Evolutionary conservation across 2,888 invertebrate genomes (phyloP), one percentile per base, ranked within the genome.

Genomic region (Acrocyrtus sp.): DNA sequence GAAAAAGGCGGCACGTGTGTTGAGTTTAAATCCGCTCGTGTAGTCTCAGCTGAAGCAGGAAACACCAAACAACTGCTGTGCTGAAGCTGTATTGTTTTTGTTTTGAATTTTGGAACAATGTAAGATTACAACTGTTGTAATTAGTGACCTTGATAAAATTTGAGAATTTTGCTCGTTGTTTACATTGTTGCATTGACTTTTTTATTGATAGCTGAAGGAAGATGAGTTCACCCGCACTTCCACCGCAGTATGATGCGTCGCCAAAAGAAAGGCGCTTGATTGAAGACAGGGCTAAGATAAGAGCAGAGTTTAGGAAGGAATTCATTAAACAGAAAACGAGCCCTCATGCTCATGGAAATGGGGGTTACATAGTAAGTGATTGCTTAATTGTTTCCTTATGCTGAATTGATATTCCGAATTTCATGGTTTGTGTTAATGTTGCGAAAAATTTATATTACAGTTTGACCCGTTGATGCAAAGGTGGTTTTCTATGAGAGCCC

Each of bases 381-480:
- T 19, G 19, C 6, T 39, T 22, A n/a, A 8, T 24, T 39, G 4
- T 22, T 29, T 34, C 29, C 12, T 34, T 10, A 22, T 34, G 6
- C 12, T 34, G 34, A 19, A 24, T 48, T 17, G 48, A 48, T 8
- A 17, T 21, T 22, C 43, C 22, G n/a, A n/a, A n/a, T n/a, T n/a
- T n/a, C n/a, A n/a, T n/a, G n/a, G n/a, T 48, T 22, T 4, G 12
- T 2, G 57, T 21, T 10, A 22, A 22, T 24, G n/a, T 45, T 67
- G 48, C 17, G n/a, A 43, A 26, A 27, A 15, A 21, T 53, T 82
- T 81, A 81, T 77, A 65, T 88, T 89, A 78, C 85, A 95, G 95
- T 92, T 94, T 83, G 95, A 95, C 84, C 85, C 90, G n/a, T 91
- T 90, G 10, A 78, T 94, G 2, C 90, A 92, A 81, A 88, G 92